Base-by-base conservation (phyloP, 92 coral and sea anemone species). In the Meandrina meandrites region DNA sequence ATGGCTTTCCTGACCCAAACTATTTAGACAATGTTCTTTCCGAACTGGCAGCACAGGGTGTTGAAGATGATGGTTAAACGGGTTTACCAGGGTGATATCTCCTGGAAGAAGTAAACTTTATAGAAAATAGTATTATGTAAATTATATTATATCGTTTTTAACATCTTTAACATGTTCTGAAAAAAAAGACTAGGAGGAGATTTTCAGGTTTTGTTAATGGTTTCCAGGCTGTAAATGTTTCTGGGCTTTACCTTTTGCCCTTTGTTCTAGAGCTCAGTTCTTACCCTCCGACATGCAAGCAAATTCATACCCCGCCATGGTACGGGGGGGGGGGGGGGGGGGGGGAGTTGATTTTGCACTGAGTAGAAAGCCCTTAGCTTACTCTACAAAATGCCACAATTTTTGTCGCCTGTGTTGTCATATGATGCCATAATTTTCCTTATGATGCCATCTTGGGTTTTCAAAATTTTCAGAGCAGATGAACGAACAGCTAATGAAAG, bases 1-100 rank as follows among this genome's bases (percentile, higher is more conserved):
- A 95, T 82, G 99, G 99, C 12, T 96, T 86, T 87, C 99, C 99
- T 8, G 99, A 96, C 72, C 99, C 99, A 16, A 96, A 90, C 53
- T 92, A 96, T 85, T 88, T 96, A 56, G 98, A 96, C 54, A 96
- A 96, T 79, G 91, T 96, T 21, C 93, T 96, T 27, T 91, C 93
- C 3, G 99, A 96, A 81, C 94, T 96, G 71, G 96, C 95, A 27
- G 81, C 92, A 3, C 99, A 96, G 31, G 99, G 99, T 3, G 93
- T 96, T 16, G 81, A 91, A 40, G 96, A 93, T 48, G 88, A 89
- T 35, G 87, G 62, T 47, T 88, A 85, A 72, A 30, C 10, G 57
- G 16, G 24, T 5, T 0, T 10, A 11, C 18, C 32, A 77, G 51
- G 22, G 37, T 77, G 10, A 24, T 15, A 50, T 47, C 37, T 14